Conservation (phyloP, 2,113 vertebrate species). For the Hemicordylus capensis region DNA sequence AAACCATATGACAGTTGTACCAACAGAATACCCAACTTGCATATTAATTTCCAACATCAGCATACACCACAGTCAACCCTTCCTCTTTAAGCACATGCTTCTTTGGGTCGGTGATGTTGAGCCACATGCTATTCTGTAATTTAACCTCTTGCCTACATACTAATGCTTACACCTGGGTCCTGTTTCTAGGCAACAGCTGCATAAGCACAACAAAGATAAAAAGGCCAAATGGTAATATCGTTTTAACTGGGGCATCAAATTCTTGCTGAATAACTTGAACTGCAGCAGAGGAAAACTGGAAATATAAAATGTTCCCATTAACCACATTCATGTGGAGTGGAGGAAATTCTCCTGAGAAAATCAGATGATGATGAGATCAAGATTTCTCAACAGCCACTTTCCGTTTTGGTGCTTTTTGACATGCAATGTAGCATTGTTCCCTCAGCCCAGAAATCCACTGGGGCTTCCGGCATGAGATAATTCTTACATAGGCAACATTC, state of each 20-base stretch:
- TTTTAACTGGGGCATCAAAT: conserved; percentile 43
- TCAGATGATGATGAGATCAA: conserved; percentile 51
- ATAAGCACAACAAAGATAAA: conserved; percentile 67
- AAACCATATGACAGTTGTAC: not conserved
- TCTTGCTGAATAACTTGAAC: not conserved
- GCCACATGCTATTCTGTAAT: conserved; percentile 56
- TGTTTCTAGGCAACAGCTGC: conserved; percentile 61
- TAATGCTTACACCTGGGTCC: conserved; percentile 63
- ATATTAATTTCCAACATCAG: not conserved
- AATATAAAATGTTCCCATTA: conserved; percentile 60
- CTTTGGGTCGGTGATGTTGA: conserved; percentile 49
- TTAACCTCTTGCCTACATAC: conserved; percentile 71
- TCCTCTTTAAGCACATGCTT: conserved; percentile 43
- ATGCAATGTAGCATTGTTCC: not conserved
- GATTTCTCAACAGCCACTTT: conserved; percentile 22
- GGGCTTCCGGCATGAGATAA: conserved; percentile 2
- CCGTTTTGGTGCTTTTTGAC: conserved; percentile 14
- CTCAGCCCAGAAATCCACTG: conserved; percentile 26
- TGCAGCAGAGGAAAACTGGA: conserved; percentile 41
- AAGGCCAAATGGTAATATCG: conserved; percentile 64
- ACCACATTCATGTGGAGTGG: conserved; percentile 40
- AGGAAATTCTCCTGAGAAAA: conserved; percentile 45
- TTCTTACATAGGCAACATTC: conserved; percentile 22
- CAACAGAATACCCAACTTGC: not conserved
- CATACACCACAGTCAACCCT: not conserved